These are phyloP conservation scores for Platorchestia sp. DNA, from an alignment of 1,140 invertebrate species.

Conservation along the genomic window DNA sequence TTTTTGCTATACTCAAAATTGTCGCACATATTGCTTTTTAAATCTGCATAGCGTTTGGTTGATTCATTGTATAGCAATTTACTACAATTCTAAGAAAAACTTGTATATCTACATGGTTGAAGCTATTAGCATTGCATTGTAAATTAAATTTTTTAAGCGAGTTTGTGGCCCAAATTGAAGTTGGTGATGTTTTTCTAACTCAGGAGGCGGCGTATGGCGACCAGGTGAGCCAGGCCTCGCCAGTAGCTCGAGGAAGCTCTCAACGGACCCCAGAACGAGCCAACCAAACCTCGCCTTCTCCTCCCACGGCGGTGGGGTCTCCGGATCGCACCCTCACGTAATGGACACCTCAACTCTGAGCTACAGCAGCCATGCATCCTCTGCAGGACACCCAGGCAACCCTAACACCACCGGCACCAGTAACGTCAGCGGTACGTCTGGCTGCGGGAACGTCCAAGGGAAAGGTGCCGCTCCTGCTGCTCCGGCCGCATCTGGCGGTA, in stretches of 20 bases:
- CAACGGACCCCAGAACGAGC: conserved; percentile 1
- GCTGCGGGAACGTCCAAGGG: background rate
- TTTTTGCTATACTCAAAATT: too few relatives aligned
- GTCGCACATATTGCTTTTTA: too few relatives aligned
- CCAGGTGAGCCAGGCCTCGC: background rate
- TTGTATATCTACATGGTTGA: too few relatives aligned
- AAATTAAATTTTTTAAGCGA: too few relatives aligned
- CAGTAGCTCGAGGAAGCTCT: conserved; percentile 13
- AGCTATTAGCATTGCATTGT: too few relatives aligned
- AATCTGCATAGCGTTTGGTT: too few relatives aligned
- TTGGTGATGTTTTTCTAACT: background rate
- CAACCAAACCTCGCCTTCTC: conserved; percentile 11
- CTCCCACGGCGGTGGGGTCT: background rate
- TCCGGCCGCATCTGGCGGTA: background rate
- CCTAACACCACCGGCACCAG: background rate
- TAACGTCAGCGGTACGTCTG: background rate
- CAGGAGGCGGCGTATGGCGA: background rate
- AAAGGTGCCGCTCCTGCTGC: background rate
- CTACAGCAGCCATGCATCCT: conserved; percentile 39
- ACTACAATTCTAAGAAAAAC: too few relatives aligned
- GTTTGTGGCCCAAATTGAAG: background rate
- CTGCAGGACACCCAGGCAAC: background rate
- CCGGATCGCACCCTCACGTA: background rate
- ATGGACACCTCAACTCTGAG: conserved; percentile 40
- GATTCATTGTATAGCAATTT: too few relatives aligned